Percentiles rank a stretch among this genome's conserved stretches.
phyloP scores from a whole-genome alignment of 2,888 invertebrate species.

The Chrysina gloriosa region DNA sequence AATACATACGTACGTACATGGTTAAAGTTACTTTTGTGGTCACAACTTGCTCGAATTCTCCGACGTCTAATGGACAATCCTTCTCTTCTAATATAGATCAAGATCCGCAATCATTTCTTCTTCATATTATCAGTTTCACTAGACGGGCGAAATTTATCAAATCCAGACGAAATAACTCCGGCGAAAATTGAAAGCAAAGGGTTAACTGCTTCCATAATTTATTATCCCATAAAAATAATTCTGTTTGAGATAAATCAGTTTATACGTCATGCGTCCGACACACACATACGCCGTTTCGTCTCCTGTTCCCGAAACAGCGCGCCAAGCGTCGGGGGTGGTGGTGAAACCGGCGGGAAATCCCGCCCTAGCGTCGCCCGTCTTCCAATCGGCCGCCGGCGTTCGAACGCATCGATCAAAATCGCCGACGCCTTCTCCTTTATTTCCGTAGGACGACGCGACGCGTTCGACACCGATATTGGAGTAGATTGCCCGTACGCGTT shows the following conservation, averaged over 20 bases:
- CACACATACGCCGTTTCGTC: neutral
- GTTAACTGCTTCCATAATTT: constrained; percentile 27
- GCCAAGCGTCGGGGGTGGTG: neutral
- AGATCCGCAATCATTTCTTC: no score
- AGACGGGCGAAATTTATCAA: constrained; percentile 30
- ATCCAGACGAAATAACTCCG: neutral
- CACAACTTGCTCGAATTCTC: no score
- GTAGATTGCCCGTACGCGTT: no score
- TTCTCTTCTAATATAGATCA: no score
- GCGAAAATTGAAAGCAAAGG: constrained; percentile 33
- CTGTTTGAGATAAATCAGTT: constrained; percentile 34
- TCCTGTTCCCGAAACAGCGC: neutral
- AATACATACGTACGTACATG: no score
- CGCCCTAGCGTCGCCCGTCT: constrained; percentile 34
- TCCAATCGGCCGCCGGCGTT: constrained; percentile 42
- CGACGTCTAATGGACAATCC: no score
- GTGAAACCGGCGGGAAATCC: constrained; percentile 2
- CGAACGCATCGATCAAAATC: constrained; percentile 45
- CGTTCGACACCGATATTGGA: neutral
- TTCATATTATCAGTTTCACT: no score
- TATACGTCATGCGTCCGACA: constrained; percentile 7
- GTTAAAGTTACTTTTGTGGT: no score
- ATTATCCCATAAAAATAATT: constrained; percentile 33
- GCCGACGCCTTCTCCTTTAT: constrained; percentile 33
- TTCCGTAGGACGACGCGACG: neutral